These are phyloP conservation scores for Rhamnusium bicolor DNA, from an alignment of 2,888 invertebrate genomes.

Conservation along the genomic window DNA sequence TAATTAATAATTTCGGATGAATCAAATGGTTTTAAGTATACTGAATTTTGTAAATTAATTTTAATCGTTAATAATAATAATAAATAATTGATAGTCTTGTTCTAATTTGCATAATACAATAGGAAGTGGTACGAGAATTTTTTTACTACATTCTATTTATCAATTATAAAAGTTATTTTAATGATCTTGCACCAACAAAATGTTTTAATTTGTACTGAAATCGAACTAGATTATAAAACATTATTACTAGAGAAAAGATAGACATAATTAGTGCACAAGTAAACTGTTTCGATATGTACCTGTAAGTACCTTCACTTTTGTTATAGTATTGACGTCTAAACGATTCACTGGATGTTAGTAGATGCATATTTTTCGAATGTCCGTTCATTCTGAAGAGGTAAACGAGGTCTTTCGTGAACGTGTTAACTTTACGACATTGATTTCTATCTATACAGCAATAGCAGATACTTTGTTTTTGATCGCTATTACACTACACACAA, in stretches of 20 bases:
- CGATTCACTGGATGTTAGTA: neutral
- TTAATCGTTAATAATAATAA: no score
- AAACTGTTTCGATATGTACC: conserved; percentile 3
- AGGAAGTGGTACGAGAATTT: no score
- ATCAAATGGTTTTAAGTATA: no score
- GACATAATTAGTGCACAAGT: neutral
- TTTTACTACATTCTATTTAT: no score
- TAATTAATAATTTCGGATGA: no score
- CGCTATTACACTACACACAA: conserved; percentile 32
- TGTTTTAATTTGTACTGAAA: neutral
- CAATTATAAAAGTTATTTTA: no score
- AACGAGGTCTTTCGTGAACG: conserved; percentile 55
- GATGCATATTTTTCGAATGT: conserved; percentile 34
- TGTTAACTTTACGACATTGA: conserved; percentile 54
- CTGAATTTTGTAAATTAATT: no score
- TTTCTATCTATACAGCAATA: conserved; percentile 47
- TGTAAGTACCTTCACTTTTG: conserved; percentile 38
- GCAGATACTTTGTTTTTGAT: conserved; percentile 14
- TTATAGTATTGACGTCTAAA: conserved; percentile 9
- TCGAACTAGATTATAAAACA: neutral
- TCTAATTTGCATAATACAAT: no score
- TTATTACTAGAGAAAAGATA: neutral
- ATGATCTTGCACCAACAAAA: neutral
- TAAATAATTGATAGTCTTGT: no score
- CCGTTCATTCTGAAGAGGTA: conserved; percentile 43